Evolutionary conservation across 2,113 vertebrate species (phyloP), one percentile per base, ranked within the genome.

Genomic region (Genyomyrus donnyi): DNA sequence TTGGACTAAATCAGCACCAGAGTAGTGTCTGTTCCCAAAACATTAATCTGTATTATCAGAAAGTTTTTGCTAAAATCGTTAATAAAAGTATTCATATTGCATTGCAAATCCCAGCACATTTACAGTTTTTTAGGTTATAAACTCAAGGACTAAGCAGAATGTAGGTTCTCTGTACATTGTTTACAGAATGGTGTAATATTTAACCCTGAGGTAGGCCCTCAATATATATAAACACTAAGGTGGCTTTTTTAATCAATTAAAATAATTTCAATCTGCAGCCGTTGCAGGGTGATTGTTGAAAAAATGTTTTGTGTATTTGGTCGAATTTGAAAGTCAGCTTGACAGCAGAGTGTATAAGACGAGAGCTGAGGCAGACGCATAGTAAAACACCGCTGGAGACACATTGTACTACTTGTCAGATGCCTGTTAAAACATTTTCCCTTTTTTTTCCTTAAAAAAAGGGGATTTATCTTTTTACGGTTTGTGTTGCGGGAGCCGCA

Each of bases 381-480:
- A n/a, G 66, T 35, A 52, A 77, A 77, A 83, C 35, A 84, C 6
- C 10, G n/a, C 46, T 42, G 31, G 48, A 83, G 5, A 62, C 35
- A 80, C 31, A 35, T 27, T 80, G 88, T 89, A 3, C 35, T 39
- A 9, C 50, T 56, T 45, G 15, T 58, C 80, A 62, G 80, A n/a
- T 45, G 49, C 24, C n/a, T 89, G 24, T 62, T 84, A 35, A n/a
- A 48, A 89, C 74, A 80, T 80, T 80, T 80, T 80, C 74, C 74
- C 35, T 19, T 80, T 80, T 39, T 35, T 80, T 70, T 7, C 0
- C 62, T 0, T 31, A 56, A 70, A 80, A 77, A 77, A 80, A 1
- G 7, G 17, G 74, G 35, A 80, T 42, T 80, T 39, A 80, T 80
- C 35, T 80, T 53, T 88, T 66, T 46, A 62, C 48, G 27, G 15